Base-by-base conservation (phyloP, 1,140 invertebrate species). In the Archivesica marissinica region DNA sequence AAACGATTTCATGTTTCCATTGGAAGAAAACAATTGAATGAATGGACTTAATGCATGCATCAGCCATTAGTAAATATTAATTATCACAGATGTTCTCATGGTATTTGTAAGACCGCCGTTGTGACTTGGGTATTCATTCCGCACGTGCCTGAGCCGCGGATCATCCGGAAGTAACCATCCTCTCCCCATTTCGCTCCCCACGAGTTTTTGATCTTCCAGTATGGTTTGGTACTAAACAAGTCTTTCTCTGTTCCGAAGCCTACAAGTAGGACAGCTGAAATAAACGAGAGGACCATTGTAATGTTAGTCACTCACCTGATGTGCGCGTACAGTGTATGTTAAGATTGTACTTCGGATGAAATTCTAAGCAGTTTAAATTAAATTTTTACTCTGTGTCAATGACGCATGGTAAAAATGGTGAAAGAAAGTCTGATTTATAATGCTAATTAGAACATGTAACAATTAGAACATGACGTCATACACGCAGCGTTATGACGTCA, bases 141-240 rank as follows among this genome's bases (percentile, higher is more conserved):
- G 79, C 93, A 93, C 64, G 77, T 90, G 0, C 92, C 92, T n/a
- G 70, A 68, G 0, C 89, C 91, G 33, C 92, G 86, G 30, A 87
- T 61, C 9, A 93, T 93, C 44, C 88, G 47, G 85, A 93, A 93
- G 83, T 93, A 93, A 17, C 93, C 93, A 23, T 90, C 64, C 80
- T 91, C 87, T 9, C 93, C 93, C 92, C 92, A 93, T 33, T 86
- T 91, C 11, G 56, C 30, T 0, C 93, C 93, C 93, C 93, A 93
- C 0, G 92, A 93, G 75, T 93, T 93, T 75, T 93, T 93, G 0
- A 93, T 86, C 78, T 89, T 90, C 93, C 93, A 93, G 72, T 90
- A 93, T 17, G 87, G 80, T 74, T 89, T 91, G 15, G 86, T 86
- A 44, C 81, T 89, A 83, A 93, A 90, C 9, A 91, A 38, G 28